These are phyloP conservation scores for Homalodisca vitripennis DNA, from an alignment of 1,140 invertebrate species.

Conservation along the genomic window DNA sequence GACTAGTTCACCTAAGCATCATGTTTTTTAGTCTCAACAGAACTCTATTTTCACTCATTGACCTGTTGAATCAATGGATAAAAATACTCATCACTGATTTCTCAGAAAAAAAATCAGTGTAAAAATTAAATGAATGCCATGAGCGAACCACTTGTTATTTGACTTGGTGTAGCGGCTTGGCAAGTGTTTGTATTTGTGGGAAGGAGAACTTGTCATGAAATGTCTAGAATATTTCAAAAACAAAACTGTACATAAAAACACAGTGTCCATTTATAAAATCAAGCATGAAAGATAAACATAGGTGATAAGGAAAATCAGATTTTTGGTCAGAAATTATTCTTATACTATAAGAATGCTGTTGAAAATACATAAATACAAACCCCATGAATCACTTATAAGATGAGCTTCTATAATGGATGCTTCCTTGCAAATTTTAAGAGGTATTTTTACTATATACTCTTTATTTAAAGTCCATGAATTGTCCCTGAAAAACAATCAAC, in stretches of 20 bases:
- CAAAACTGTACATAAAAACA: neutral
- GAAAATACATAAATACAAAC: neutral
- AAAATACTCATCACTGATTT: too few species aligned
- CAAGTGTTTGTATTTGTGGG: neutral
- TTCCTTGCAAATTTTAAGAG: neutral
- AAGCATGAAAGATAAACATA: neutral
- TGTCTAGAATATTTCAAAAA: neutral
- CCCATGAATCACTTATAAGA: slow-evolving; percentile 34
- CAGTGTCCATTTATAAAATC: neutral
- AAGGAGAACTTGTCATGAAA: neutral
- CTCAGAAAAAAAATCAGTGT: too few species aligned
- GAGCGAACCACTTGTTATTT: too few species aligned
- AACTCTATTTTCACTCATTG: too few species aligned
- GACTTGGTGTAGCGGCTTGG: too few species aligned
- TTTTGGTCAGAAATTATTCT: neutral
- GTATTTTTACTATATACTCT: neutral
- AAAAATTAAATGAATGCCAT: too few species aligned
- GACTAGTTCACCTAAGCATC: too few species aligned
- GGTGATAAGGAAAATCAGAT: neutral
- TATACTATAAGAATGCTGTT: neutral
- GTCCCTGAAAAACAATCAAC: too few species aligned
- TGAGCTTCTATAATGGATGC: slow-evolving; percentile 12
- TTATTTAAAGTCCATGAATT: neutral
- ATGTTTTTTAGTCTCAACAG: too few species aligned
- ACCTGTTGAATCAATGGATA: too few species aligned